Percentiles rank a stretch among this genome's conserved stretches.
Conservation (phyloP, 2,888 invertebrate genomes). For the Andrena fulva region DNA sequence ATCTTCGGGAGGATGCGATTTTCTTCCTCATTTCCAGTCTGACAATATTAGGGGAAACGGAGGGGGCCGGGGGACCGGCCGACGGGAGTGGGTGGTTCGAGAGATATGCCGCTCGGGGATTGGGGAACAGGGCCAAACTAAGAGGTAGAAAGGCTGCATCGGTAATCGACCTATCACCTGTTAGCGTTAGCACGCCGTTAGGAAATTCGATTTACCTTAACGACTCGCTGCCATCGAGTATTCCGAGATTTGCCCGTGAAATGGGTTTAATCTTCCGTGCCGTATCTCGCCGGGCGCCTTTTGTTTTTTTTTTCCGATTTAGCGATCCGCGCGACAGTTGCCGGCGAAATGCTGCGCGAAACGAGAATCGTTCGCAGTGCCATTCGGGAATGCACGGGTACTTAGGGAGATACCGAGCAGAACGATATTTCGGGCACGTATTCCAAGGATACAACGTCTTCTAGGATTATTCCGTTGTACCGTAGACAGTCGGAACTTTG, state of each 20-base stretch:
- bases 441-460: not conserved
- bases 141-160: slow-evolving; percentile 50
- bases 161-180: slow-evolving; percentile 66
- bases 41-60: slow-evolving; percentile 73
- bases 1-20: slow-evolving; percentile 80
- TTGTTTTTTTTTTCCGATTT: not conserved
- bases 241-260: slow-evolving; percentile 23
- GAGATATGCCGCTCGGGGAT: slow-evolving; percentile 22
- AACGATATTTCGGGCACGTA: not conserved
- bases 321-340: not conserved
- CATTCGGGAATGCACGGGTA: not conserved
- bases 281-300: not conserved
- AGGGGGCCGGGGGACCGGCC: slow-evolving; percentile 21
- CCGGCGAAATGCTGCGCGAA: not conserved
- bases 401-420: not conserved
- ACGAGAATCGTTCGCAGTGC: not conserved
- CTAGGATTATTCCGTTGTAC: not conserved
- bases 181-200: slow-evolving; percentile 62
- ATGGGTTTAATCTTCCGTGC: slow-evolving; percentile 17
- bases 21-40: slow-evolving; percentile 81
- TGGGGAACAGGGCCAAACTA: slow-evolving; percentile 7
- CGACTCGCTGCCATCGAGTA: slow-evolving; percentile 27
- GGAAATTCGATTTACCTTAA: slow-evolving; percentile 67
- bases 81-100: slow-evolving; percentile 22
- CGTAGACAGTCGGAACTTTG: not conserved